Conservation (phyloP, 2,113 vertebrate species). For the Burhinus bistriatus region DNA sequence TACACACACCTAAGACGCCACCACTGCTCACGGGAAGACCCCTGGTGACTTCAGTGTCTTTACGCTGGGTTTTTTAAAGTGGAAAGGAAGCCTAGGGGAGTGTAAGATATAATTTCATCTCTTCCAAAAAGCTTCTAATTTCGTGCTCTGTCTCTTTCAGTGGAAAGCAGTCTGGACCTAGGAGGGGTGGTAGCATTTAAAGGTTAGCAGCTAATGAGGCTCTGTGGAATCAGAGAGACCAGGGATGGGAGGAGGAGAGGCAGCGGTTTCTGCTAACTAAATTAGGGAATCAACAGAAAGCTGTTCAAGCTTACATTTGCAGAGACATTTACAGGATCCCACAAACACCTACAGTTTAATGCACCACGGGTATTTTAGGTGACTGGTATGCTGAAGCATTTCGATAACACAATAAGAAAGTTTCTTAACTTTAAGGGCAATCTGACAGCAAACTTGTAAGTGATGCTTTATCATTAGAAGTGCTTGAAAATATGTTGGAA, state of each 20-base stretch:
- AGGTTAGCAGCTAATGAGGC: neutral
- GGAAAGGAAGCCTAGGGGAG: neutral
- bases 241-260: neutral
- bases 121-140: neutral
- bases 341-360: constrained; percentile 11
- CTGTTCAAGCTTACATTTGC: neutral
- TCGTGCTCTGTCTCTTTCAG: neutral
- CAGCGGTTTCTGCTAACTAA: neutral
- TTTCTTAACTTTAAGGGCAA: neutral
- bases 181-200: neutral
- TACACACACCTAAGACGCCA: neutral
- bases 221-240: neutral
- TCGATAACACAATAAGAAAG: neutral
- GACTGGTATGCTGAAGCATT: neutral
- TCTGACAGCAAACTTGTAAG: neutral
- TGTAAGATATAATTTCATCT: neutral
- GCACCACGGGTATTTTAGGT: neutral
- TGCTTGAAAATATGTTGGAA: neutral
- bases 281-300: neutral
- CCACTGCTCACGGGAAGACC: neutral
- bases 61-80: neutral
- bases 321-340: constrained; percentile 15
- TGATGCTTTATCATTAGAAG: neutral
- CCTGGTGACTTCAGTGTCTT: neutral
- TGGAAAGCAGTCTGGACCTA: neutral